A percentile compares a stretch with the other conserved stretches of the same genome.
Evolutionary conservation across 2,888 invertebrate species (phyloP).

Genomic region (Dicranocentrus wangi): DNA sequence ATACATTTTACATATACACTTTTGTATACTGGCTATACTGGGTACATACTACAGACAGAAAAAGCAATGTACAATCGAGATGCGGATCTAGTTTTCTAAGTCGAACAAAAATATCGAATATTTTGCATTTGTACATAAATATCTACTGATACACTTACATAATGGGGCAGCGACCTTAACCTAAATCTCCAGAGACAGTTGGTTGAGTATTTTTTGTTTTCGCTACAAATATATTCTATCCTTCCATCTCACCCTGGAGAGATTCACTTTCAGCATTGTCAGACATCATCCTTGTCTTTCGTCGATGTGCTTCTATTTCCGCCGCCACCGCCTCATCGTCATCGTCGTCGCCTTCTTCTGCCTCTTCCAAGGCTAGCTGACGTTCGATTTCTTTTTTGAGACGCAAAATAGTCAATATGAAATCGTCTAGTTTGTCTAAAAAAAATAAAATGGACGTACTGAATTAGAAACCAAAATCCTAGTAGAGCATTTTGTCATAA

Average conservation of each 20-base stretch:
- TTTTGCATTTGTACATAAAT: too few relatives aligned
- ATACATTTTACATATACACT: too few relatives aligned
- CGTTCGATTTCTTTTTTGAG: slow-evolving; percentile 60
- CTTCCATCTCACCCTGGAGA: not conserved
- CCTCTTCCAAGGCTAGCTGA: slow-evolving; percentile 63
- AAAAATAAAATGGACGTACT: not conserved
- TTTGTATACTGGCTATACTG: too few relatives aligned
- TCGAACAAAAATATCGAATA: too few relatives aligned
- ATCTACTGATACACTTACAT: not conserved
- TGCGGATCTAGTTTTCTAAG: too few relatives aligned
- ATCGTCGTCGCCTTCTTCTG: slow-evolving; percentile 36
- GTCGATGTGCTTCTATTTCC: too few relatives aligned
- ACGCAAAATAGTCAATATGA: slow-evolving; percentile 64
- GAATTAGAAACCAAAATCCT: too few relatives aligned
- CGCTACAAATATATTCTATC: not conserved
- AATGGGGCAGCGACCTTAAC: not conserved
- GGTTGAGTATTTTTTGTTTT: too few relatives aligned
- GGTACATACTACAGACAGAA: too few relatives aligned
- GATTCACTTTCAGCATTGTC: not conserved
- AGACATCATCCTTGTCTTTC: not conserved
- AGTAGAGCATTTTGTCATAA: too few relatives aligned
- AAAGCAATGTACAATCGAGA: too few relatives aligned
- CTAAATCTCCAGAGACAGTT: not conserved
- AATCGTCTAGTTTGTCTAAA: slow-evolving; percentile 68
- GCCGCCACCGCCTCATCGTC: not conserved